Conservation (phyloP, 92 coral and sea anemone species). For the Parazoanthus atlanticus region DNA sequence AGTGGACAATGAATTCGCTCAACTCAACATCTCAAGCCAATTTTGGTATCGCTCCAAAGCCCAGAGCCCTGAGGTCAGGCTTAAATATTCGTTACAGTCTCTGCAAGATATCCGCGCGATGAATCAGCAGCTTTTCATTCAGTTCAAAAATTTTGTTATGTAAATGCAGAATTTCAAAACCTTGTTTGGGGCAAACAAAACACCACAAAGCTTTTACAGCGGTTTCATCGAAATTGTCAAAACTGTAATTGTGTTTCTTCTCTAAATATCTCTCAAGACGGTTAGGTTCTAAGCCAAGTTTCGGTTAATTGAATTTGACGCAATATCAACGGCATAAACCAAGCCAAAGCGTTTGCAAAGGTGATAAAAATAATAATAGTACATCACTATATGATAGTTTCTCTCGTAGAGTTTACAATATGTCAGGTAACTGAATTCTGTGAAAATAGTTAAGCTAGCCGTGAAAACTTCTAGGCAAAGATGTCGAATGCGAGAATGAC, state of each 20-base stretch:
- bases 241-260: conserved; percentile 2
- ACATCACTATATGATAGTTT: background rate
- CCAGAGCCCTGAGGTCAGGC: background rate
- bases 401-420: background rate
- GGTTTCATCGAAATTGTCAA: background rate
- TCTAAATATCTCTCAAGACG: conserved; percentile 9
- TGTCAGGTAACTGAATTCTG: background rate
- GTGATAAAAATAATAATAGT: background rate
- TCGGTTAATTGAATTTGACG: background rate
- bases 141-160: background rate
- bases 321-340: background rate
- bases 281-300: background rate
- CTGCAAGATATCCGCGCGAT: conserved; percentile 7
- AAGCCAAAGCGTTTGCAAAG: background rate
- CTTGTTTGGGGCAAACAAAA: conserved; percentile 30
- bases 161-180: conserved; percentile 6
- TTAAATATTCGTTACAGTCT: background rate
- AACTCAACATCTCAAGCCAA: conserved; percentile 7
- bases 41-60: conserved; percentile 21
- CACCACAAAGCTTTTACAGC: background rate
- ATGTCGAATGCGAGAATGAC: too few relatives aligned
- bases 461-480: background rate
- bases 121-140: conserved; percentile 8
- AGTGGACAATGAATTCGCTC: conserved; percentile 1
- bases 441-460: background rate